Base-by-base conservation (phyloP, 1,140 invertebrate genomes). In the Caerostris darwini region DNA sequence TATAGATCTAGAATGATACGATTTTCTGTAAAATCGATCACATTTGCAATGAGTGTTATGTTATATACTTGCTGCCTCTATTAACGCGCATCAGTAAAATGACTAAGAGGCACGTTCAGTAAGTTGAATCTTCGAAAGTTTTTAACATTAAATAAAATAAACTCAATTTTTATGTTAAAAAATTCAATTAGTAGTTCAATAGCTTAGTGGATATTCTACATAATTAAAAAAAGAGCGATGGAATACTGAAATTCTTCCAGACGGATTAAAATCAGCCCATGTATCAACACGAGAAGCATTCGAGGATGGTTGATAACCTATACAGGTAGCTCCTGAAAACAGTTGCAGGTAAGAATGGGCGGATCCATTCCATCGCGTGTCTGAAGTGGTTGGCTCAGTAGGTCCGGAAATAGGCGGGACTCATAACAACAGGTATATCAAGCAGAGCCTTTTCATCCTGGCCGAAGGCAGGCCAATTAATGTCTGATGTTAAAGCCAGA, bases 401-500 rank as follows among this genome's bases (percentile, higher is more conserved):
- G 59, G 83, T 67, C 92, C 92, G 92, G 92, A 93, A 93, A 87
- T 93, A 34, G 92, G 92, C 81, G 92, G 92, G 17, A 50, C 82
- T 53, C 53, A 50, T 93, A 86, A 87, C 83, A 93, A 93, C 92
- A 93, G 83, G 81, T 93, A 93, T 86, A 87, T 93, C 92, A 93
- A 56, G 61, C 64, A 50, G 58, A 87, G 61, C 58, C 83, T 54
- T 85, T 83, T 93, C 69, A 61, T 17, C 53, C 92, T 61, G 61
- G 58, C 92, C 83, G 67, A 83, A 87, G 90, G 82, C 90, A 85
- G 54, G 53, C 58, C 90, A 92, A 92, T 92, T 92, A 92, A 90
- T 85, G 83, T 85, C 83, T 85, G 83, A 85, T 58, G 83, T 85
- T 67, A 58, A 77, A 12, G 10, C 71, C 71, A 77, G 71, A 50